Evolutionary conservation across 2,113 vertebrate genomes (phyloP).

Genomic region (Stercorarius parasiticus): DNA sequence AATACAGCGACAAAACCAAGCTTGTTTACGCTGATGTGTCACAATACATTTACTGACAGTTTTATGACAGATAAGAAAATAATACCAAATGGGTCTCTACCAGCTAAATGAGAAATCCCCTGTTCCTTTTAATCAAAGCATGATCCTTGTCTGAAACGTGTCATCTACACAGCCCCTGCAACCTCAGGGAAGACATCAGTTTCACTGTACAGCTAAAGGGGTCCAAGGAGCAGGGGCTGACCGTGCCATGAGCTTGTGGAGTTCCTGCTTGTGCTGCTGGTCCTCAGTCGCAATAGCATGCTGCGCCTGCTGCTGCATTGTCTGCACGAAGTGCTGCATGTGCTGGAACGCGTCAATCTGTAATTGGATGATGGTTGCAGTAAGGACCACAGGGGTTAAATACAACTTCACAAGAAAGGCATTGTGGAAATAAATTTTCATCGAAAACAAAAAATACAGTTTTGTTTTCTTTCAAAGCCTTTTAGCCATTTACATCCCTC

Average conservation of each 20-base stretch:
- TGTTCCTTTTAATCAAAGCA: not conserved
- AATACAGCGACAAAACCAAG: not conserved
- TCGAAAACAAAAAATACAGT: not conserved
- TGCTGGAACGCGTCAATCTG: conserved; percentile 98
- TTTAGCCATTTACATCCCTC: not conserved
- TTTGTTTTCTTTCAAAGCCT: not conserved
- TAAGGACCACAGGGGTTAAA: not conserved
- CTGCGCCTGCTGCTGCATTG: conserved; percentile 94
- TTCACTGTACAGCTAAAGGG: not conserved
- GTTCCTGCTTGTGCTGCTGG: conserved; percentile 94
- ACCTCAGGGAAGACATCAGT: not conserved
- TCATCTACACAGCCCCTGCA: not conserved
- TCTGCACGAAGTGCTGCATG: conserved; percentile 98
- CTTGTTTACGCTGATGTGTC: not conserved
- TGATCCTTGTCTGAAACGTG: not conserved
- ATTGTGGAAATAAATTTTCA: not conserved
- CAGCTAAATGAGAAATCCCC: not conserved
- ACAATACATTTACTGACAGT: not conserved
- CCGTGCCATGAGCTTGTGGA: conserved; percentile 99
- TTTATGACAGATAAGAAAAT: not conserved
- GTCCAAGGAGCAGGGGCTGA: conserved; percentile 48
- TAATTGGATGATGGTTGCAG: not conserved
- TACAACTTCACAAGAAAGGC: not conserved
- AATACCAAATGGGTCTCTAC: not conserved
- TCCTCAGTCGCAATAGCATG: conserved; percentile 91